phyloP scores from a whole-genome alignment of 2,888 invertebrate genomes.

The Achlya flavicornis region DNA sequence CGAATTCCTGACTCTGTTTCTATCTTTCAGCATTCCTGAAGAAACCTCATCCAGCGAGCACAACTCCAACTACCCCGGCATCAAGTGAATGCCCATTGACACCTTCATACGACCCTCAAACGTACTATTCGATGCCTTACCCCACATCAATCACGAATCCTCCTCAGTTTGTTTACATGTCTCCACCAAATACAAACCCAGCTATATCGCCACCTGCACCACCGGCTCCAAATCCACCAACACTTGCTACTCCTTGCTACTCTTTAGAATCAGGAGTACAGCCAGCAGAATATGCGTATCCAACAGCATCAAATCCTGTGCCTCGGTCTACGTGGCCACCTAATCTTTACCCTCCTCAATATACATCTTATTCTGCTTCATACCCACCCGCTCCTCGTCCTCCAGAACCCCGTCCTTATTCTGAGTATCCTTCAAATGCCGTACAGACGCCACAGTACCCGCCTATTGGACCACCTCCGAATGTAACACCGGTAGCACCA shows the following conservation, averaged over 20 bases:
- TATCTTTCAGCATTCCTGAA: conserved; percentile 28
- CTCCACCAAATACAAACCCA: conserved; percentile 42
- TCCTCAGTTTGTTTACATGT: conserved; percentile 56
- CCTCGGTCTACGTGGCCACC: conserved; percentile 31
- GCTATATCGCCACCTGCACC: conserved; percentile 38
- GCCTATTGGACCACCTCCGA: conserved; percentile 14
- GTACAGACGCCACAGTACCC: conserved; percentile 22
- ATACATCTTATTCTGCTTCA: not conserved
- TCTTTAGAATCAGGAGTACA: conserved; percentile 32
- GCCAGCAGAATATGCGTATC: conserved; percentile 36
- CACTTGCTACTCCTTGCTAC: conserved; percentile 15
- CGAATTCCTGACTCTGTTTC: not conserved
- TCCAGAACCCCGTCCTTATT: not conserved
- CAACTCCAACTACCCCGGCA: conserved; percentile 27
- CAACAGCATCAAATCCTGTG: conserved; percentile 30
- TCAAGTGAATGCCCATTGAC: conserved; percentile 35
- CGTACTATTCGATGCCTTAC: conserved; percentile 34
- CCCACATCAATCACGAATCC: conserved; percentile 25
- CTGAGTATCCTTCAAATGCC: conserved; percentile 15
- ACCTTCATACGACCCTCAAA: conserved; percentile 39
- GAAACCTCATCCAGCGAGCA: conserved; percentile 22
- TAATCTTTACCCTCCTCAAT: conserved; percentile 16
- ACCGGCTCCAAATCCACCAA: conserved; percentile 29
- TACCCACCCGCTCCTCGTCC: conserved; percentile 14
- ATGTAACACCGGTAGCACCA: conserved; percentile 9